These are phyloP conservation scores for Linepithema humile DNA, from an alignment of 1,140 invertebrate species.

Conservation along the genomic window DNA sequence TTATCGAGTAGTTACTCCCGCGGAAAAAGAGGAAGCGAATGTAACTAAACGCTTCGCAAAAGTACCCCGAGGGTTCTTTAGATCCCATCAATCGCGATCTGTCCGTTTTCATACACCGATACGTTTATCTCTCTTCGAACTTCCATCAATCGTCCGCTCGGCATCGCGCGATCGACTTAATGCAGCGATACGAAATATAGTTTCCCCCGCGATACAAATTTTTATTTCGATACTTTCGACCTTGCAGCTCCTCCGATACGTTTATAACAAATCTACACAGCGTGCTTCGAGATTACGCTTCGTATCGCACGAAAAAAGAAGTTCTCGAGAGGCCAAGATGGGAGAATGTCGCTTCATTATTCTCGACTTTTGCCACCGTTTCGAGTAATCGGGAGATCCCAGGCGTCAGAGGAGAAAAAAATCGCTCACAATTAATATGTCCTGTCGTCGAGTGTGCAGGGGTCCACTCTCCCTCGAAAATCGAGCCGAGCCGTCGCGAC, in stretches of 20 bases:
- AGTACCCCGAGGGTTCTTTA: constrained; percentile 56
- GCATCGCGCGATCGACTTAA: constrained; percentile 44
- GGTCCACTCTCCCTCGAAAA: not conserved
- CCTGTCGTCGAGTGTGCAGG: not conserved
- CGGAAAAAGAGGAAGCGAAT: constrained; percentile 53
- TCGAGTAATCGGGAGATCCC: not conserved
- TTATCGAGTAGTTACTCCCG: constrained; percentile 54
- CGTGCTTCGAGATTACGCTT: not conserved
- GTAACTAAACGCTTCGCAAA: constrained; percentile 65
- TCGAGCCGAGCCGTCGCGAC: constrained; percentile 47
- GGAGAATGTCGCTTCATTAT: constrained; percentile 20
- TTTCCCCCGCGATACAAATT: constrained; percentile 21
- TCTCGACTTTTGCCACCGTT: not conserved
- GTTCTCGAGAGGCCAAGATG: constrained; percentile 1
- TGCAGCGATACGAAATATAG: constrained; percentile 1
- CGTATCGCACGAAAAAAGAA: not conserved
- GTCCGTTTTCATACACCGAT: constrained; percentile 44
- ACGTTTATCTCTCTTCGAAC: constrained; percentile 37
- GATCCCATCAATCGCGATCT: constrained; percentile 47
- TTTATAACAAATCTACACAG: not conserved
- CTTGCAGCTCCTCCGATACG: not conserved
- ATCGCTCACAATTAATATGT: constrained; percentile 34
- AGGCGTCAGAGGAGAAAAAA: not conserved
- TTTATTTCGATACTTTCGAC: not conserved
- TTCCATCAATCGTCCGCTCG: constrained; percentile 31